Evolutionary conservation across 2,888 invertebrate genomes (phyloP), one percentile per base, ranked within the genome.

Genomic region (Steromphala cineraria): DNA sequence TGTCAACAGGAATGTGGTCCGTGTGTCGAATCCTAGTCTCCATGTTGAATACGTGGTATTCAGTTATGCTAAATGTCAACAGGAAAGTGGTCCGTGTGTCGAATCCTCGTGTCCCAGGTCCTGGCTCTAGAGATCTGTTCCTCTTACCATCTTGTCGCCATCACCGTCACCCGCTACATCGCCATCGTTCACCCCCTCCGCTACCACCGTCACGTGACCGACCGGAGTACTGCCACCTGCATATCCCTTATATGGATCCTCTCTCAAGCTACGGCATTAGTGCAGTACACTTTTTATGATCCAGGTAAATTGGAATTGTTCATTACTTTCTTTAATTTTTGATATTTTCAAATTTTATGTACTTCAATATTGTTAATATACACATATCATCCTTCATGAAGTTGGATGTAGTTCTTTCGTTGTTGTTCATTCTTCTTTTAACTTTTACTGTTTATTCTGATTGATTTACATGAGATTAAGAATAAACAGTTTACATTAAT

Each of bases 141-240:
- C 17, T 86, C 88, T n/a, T 89, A 85, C 80, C 83, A 82, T 67
- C 82, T 89, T 28, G 88, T 88, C 0, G 87, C 85, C 36, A 85
- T 88, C 71, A 87, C 88, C 2, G 82, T 80, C 28, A 80, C 82
- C 15, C 75, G 88, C 4, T 88, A 85, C 82, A 83, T 88, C 53
- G 82, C 85, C 55, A 86, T 87, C 74, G 75, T 80, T 1, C 67
- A 83, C 75, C 87, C 88, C 4, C 82, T 88, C 40, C 77, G 84
- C 17, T 88, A 84, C 83, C 79, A 82, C 24, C 53, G 56, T 17
- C 80, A 82, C 78, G 81, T 88, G 56, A 87, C 86, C 19, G 81
- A 75, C 46, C 75, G 78, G 28, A 80, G 82, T 15, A 81, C 83
- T 2, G 15, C 78, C 0, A 75, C 78, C 13, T 75, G 83, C 4